These are phyloP conservation scores for Corvus moneduloides DNA, from an alignment of 2,113 vertebrate species.

Conservation along the genomic window DNA sequence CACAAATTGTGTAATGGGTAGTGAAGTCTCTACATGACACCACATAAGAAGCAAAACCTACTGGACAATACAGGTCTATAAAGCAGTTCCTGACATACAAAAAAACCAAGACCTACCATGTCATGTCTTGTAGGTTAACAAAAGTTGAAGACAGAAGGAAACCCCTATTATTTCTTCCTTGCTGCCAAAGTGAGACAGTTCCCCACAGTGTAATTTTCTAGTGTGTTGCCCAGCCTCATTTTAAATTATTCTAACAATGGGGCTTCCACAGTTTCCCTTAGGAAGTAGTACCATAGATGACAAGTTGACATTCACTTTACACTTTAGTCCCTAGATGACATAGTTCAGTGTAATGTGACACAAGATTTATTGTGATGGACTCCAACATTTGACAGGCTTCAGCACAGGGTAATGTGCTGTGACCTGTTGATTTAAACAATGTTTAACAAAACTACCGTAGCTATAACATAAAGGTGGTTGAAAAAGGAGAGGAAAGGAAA, in stretches of 20 bases:
- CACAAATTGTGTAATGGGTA: neutral
- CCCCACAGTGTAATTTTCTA: neutral
- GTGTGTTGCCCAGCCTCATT: neutral
- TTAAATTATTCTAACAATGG: constrained; percentile 26
- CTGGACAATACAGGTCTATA: neutral
- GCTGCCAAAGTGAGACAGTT: neutral
- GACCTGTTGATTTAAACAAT: neutral
- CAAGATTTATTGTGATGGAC: constrained; percentile 27
- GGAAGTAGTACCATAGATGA: neutral
- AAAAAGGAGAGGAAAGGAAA: neutral
- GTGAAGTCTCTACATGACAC: neutral
- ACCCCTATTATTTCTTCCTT: neutral
- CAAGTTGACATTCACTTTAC: constrained; percentile 46
- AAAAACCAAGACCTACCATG: neutral
- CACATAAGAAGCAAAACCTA: neutral
- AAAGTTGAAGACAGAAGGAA: neutral
- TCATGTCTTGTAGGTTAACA: neutral
- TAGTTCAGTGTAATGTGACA: neutral
- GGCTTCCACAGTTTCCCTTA: neutral
- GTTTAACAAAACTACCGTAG: neutral
- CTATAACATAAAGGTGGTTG: neutral
- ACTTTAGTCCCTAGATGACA: neutral
- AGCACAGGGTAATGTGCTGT: neutral
- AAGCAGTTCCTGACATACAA: neutral
- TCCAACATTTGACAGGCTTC: constrained; percentile 9